Conservation (phyloP, 2,888 invertebrate genomes). For the Pecten maximus region DNA sequence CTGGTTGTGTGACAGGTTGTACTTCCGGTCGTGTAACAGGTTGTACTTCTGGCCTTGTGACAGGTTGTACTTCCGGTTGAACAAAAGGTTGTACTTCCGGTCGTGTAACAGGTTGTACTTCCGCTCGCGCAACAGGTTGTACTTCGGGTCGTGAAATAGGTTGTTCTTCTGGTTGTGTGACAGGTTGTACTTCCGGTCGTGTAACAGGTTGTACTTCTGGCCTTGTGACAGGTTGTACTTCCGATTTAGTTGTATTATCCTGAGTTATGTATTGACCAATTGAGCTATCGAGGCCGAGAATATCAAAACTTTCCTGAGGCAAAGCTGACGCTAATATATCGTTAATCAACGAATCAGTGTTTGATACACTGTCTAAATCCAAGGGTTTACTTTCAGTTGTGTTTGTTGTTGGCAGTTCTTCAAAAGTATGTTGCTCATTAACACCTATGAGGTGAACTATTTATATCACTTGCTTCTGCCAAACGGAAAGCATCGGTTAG, state of each 20-base stretch:
- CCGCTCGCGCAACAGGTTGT: neutral
- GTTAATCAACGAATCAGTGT: neutral
- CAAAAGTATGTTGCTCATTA: neutral
- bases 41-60: too few relatives aligned
- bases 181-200: neutral
- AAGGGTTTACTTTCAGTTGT: too few relatives aligned
- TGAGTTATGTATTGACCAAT: neutral
- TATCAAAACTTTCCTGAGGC: neutral
- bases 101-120: neutral
- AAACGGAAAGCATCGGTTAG: neutral
- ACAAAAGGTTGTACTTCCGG: too few relatives aligned
- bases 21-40: too few relatives aligned
- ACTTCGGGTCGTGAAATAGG: too few relatives aligned
- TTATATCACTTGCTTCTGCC: neutral
- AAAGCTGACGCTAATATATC: neutral
- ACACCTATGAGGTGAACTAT: neutral
- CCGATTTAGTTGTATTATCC: neutral
- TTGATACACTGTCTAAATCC: neutral
- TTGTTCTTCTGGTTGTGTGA: neutral
- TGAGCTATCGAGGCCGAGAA: neutral
- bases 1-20: too few relatives aligned
- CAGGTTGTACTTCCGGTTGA: too few relatives aligned
- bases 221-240: too few relatives aligned
- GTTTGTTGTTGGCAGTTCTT: neutral
- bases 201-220: too few relatives aligned